Percentiles rank a stretch among this genome's conserved stretches.
phyloP scores from a whole-genome alignment of 2,113 vertebrate species.

The Benitochromis conjunctus region DNA sequence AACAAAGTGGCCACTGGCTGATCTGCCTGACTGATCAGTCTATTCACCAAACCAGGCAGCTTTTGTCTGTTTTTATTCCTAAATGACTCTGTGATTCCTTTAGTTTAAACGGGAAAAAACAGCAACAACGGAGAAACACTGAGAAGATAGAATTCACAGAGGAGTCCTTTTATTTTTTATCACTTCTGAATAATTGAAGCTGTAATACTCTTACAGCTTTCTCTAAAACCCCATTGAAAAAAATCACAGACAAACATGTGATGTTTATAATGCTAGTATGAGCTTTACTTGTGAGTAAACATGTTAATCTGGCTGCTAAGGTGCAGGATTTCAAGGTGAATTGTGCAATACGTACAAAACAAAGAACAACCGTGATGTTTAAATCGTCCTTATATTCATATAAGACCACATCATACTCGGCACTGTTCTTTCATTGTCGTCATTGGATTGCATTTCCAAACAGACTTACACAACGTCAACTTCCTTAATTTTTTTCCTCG shows the following conservation, averaged over 20 bases:
- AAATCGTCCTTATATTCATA: not conserved
- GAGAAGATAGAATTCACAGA: not conserved
- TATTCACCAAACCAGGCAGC: not conserved
- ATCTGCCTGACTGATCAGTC: not conserved
- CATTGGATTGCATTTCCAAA: not conserved
- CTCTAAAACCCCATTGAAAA: not conserved
- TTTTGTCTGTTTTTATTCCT: constrained; percentile 28
- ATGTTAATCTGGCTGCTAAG: not conserved
- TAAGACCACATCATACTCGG: not conserved
- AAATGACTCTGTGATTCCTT: not conserved
- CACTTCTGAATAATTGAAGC: not conserved
- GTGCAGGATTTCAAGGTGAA: not conserved
- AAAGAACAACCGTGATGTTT: not conserved
- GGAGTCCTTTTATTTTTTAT: not conserved
- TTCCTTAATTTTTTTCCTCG: not conserved
- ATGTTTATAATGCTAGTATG: not conserved
- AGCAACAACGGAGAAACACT: not conserved
- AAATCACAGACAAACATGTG: constrained; percentile 8
- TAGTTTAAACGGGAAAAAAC: not conserved
- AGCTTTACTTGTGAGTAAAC: not conserved
- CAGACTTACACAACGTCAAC: not conserved
- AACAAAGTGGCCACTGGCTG: constrained; percentile 40
- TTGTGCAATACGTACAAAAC: not conserved
- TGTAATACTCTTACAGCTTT: not conserved
- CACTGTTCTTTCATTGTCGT: not conserved